These are phyloP conservation scores for Pteropus alecto DNA, from an alignment of 2,113 vertebrate species.

Conservation along the genomic window DNA sequence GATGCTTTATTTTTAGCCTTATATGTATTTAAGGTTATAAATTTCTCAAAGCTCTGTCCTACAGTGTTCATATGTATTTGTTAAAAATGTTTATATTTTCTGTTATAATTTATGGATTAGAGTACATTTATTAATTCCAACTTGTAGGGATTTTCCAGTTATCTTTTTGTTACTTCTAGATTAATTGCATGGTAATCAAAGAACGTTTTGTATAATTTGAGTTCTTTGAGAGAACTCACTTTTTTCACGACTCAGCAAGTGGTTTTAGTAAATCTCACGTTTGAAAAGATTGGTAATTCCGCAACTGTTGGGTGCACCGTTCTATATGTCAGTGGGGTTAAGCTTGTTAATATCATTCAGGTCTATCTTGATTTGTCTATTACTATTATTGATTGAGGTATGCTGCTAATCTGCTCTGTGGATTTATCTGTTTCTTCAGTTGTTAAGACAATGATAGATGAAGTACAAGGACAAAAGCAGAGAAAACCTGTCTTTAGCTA, in stretches of 20 bases:
- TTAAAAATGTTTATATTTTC: neutral
- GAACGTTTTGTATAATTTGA: neutral
- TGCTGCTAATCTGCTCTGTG: neutral
- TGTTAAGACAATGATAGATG: neutral
- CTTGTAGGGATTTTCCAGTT: neutral
- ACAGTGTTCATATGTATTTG: neutral
- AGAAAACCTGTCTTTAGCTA: neutral
- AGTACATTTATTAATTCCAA: conserved; percentile 24
- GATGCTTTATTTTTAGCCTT: neutral
- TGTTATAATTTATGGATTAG: neutral
- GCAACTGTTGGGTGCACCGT: neutral
- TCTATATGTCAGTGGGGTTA: neutral
- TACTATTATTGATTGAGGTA: neutral
- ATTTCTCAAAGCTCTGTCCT: conserved; percentile 8
- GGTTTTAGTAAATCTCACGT: neutral
- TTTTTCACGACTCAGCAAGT: neutral
- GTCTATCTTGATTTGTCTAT: neutral
- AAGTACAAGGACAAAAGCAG: neutral
- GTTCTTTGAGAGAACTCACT: neutral
- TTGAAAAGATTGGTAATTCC: conserved; percentile 16
- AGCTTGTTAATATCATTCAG: neutral
- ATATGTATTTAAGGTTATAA: conserved; percentile 5
- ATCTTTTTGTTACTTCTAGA: neutral
- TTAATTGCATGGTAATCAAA: neutral
- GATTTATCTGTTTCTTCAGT: neutral